Evolutionary conservation across 2,888 invertebrate species (phyloP), one percentile per base, ranked within the genome.

Genomic region (Proisotoma minuta): DNA sequence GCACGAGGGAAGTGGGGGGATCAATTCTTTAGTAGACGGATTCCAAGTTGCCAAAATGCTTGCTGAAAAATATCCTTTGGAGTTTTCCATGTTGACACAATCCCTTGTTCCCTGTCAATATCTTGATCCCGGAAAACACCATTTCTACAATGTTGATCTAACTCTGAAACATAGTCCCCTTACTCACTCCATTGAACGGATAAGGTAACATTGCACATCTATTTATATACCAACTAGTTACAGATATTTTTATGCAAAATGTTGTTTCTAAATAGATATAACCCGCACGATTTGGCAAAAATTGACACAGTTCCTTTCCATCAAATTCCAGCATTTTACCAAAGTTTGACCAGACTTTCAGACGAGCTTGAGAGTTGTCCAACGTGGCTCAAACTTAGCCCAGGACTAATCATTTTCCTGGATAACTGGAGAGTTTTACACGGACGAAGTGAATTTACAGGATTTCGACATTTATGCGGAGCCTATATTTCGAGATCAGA

Each of bases 401-500:
- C 89, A 60, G 90, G 90, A 23, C 82, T 82, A 15, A 84, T 89
- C 10, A 78, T 89, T 67, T 83, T 86, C 56, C 82, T 89, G 73
- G 88, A 91, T 75, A 91, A 91, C 78, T 90, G 87, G 83, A 81
- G 91, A 58, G 81, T 89, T 1, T 78, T 89, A 1, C 91, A 91
- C 73, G 90, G 89, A 0, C 81, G 90, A 52, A 82, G 83, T 1
- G 82, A 81, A 0, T 91, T 87, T 75, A 81, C 83, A 0, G 90
- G 90, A 0, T 78, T 77, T 5, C 81, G 91, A 43, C 78, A 82
- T 22, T 79, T 91, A 74, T 81, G 83, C 57, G 89, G 89, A 0
- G 85, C 87, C 70, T 91, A 91, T 77, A 81, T 90, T 28, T 80
- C 85, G 4, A 81, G 88, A 51, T 85, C 86, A 61, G 87, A 87